These are phyloP conservation scores for Microtus montanus DNA, from an alignment of 2,113 vertebrate genomes.

Conservation along the genomic window DNA sequence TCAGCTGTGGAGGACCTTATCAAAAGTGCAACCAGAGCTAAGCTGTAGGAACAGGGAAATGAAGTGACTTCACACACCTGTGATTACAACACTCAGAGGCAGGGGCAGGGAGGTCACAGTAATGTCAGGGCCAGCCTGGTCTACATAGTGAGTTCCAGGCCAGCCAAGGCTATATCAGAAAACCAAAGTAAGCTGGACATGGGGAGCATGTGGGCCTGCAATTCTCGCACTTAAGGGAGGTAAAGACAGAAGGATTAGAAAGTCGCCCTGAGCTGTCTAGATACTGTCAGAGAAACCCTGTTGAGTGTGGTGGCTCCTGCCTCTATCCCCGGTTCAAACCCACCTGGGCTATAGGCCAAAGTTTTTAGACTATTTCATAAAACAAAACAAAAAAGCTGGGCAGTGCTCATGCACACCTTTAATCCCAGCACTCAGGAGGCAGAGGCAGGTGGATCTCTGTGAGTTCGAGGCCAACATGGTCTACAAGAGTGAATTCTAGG, in stretches of 20 bases:
- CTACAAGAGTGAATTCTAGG: not conserved
- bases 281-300: not conserved
- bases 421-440: not conserved
- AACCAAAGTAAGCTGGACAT: too few relatives aligned
- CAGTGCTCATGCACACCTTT: not conserved
- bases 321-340: not conserved
- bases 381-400: not conserved
- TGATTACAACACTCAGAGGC: too few relatives aligned
- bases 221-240: too few relatives aligned
- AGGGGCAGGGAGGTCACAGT: too few relatives aligned
- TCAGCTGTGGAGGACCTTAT: constrained; percentile 5
- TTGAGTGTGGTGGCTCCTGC: not conserved
- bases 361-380: not conserved
- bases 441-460: too few relatives aligned
- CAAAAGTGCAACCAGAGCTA: constrained; percentile 25
- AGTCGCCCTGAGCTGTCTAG: too few relatives aligned
- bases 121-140: too few relatives aligned
- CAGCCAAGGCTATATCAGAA: too few relatives aligned
- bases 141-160: too few relatives aligned
- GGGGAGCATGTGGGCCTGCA: too few relatives aligned
- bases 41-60: constrained; percentile 31
- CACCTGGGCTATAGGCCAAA: not conserved
- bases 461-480: too few relatives aligned
- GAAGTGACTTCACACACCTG: not conserved
- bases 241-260: too few relatives aligned